A percentile compares a stretch with the other conserved stretches of the same genome.
phyloP scores from a whole-genome alignment of 2,888 invertebrate genomes.

The Sesamia inferens region DNA sequence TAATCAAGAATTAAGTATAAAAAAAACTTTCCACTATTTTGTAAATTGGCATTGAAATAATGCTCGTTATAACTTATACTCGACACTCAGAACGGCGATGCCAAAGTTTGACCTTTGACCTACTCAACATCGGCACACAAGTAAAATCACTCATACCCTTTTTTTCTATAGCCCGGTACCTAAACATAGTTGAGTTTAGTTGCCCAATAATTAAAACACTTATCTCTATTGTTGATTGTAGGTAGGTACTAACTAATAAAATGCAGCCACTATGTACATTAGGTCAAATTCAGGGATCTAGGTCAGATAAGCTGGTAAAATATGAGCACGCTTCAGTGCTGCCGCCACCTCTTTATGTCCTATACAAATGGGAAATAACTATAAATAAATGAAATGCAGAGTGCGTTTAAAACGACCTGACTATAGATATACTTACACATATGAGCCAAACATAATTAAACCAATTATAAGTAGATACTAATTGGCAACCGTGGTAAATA shows the following conservation, averaged over 20 bases:
- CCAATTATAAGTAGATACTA: background rate
- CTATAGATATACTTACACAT: slow-evolving; percentile 9
- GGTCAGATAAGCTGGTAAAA: slow-evolving; percentile 44
- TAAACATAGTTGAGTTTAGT: slow-evolving; percentile 6
- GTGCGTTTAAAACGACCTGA: slow-evolving; percentile 19
- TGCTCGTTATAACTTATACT: background rate
- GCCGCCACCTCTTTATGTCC: slow-evolving; percentile 24
- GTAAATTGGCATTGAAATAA: background rate
- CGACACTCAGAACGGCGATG: background rate
- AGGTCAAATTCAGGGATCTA: slow-evolving; percentile 46
- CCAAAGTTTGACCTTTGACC: background rate
- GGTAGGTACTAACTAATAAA: slow-evolving; percentile 7
- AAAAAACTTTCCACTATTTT: background rate
- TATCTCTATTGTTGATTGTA: slow-evolving; percentile 36
- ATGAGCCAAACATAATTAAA: slow-evolving; percentile 11
- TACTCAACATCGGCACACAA: background rate
- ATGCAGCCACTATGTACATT: slow-evolving; percentile 36
- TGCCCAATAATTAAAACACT: background rate
- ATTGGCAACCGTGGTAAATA: background rate
- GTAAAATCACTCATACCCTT: background rate
- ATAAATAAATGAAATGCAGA: slow-evolving; percentile 3
- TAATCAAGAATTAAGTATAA: slow-evolving; percentile 11
- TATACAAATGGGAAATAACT: slow-evolving; percentile 26
- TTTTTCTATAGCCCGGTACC: background rate
- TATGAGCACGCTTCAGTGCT: slow-evolving; percentile 19